These are phyloP conservation scores for Sitodiplosis mosellana DNA, from an alignment of 1,140 invertebrate species.

Conservation along the genomic window DNA sequence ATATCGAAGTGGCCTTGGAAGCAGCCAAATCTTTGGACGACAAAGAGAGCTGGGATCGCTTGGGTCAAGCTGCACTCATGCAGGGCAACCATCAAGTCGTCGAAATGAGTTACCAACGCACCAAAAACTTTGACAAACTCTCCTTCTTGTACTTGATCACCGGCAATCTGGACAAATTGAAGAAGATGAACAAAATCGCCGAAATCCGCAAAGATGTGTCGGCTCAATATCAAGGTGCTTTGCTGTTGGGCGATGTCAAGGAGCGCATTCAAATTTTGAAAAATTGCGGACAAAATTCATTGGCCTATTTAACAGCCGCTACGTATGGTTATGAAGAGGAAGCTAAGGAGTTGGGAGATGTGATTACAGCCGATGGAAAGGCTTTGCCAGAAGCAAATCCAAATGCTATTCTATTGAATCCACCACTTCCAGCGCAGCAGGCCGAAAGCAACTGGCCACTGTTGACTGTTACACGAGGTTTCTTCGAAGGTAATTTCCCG, in stretches of 20 bases:
- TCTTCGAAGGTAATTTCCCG: conserved; percentile 44
- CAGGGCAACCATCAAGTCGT: conserved; percentile 94
- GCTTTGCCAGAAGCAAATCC: conserved; percentile 57
- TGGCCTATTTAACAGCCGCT: conserved; percentile 86
- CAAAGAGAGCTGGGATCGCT: conserved; percentile 84
- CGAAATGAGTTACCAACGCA: conserved; percentile 98
- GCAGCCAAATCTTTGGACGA: conserved; percentile 90
- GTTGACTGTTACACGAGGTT: conserved; percentile 70
- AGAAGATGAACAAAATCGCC: conserved; percentile 98
- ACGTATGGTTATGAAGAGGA: conserved; percentile 82
- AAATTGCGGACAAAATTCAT: conserved; percentile 46
- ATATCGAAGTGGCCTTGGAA: conserved; percentile 89
- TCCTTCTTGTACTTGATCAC: conserved; percentile 97
- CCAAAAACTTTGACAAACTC: conserved; percentile 98
- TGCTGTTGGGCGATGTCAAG: conserved; percentile 77
- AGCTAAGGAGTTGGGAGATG: conserved; percentile 43
- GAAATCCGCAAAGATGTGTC: conserved; percentile 91
- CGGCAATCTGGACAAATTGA: conserved; percentile 92
- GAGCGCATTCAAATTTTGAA: conserved; percentile 85
- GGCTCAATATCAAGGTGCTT: conserved; percentile 88
- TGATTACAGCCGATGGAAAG: conserved; percentile 44
- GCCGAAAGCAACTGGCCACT: conserved; percentile 93
- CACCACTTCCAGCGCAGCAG: conserved; percentile 72
- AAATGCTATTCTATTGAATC: conserved; percentile 60
- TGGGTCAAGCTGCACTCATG: conserved; percentile 86